phyloP scores from a whole-genome alignment of 2,797 vertebrate genomes.

The Micrastur ruficollis region DNA sequence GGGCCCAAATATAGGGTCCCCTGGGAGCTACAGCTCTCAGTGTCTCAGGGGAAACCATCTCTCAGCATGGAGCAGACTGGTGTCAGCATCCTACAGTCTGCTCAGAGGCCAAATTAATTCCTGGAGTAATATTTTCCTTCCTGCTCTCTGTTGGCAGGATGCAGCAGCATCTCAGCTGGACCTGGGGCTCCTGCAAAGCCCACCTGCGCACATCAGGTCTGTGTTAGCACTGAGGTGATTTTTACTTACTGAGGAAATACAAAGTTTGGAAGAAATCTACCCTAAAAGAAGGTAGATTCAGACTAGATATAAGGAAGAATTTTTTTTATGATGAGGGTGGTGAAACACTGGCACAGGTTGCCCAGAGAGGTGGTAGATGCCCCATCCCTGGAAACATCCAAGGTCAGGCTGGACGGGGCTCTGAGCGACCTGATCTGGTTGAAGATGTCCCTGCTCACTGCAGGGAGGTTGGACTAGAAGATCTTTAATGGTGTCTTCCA shows the following conservation, averaged over 20 bases:
- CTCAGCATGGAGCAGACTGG: background rate
- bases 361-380: background rate
- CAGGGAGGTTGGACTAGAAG: background rate
- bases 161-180: background rate
- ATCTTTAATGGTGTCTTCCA: background rate
- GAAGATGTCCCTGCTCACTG: background rate
- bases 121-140: background rate
- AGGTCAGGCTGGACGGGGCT: background rate
- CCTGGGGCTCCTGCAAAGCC: background rate
- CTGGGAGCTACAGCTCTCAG: background rate
- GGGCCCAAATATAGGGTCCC: fast-evolving
- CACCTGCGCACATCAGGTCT: background rate
- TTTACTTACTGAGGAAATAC: background rate
- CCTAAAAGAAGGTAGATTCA: background rate
- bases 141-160: background rate
- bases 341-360: background rate
- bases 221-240: background rate
- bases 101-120: background rate
- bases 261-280: background rate
- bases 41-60: background rate
- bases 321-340: background rate
- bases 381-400: background rate
- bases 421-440: background rate
- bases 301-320: background rate
- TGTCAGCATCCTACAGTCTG: background rate